Conservation (phyloP, 2,797 vertebrate species). For the Molossus molossus region DNA sequence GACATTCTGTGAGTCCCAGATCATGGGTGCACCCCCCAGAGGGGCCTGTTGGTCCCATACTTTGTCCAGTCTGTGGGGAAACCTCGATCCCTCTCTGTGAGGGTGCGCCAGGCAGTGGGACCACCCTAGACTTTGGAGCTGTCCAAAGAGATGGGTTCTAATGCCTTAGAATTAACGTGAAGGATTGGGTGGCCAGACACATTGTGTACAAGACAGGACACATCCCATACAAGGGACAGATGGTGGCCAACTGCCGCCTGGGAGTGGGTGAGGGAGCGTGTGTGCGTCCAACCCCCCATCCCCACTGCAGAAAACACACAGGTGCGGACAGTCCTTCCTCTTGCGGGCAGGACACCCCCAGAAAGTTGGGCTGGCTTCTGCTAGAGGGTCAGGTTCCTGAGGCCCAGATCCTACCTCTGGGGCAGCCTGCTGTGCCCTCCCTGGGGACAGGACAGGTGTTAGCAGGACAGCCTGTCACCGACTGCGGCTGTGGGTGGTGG, state of each 20-base stretch:
- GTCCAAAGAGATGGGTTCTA: background rate
- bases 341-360: background rate
- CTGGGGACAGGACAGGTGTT: background rate
- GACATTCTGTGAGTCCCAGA: background rate
- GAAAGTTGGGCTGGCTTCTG: background rate
- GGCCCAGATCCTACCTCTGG: background rate
- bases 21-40: too few species aligned
- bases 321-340: background rate
- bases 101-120: background rate
- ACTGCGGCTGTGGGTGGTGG: background rate
- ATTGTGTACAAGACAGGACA: background rate
- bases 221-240: fast-evolving
- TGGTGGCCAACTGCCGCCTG: background rate
- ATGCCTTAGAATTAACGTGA: background rate
- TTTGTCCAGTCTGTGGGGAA: fast-evolving
- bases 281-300: fast-evolving
- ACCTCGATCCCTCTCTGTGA: background rate
- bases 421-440: background rate
- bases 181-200: background rate
- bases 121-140: background rate
- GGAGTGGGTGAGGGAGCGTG: background rate
- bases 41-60: background rate
- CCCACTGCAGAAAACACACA: background rate
- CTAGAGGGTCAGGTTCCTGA: background rate
- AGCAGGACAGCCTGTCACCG: background rate